Percentiles rank a stretch among this genome's conserved stretches.
phyloP scores from a whole-genome alignment of 2,113 vertebrate genomes.

The Maccullochella peelii region DNA sequence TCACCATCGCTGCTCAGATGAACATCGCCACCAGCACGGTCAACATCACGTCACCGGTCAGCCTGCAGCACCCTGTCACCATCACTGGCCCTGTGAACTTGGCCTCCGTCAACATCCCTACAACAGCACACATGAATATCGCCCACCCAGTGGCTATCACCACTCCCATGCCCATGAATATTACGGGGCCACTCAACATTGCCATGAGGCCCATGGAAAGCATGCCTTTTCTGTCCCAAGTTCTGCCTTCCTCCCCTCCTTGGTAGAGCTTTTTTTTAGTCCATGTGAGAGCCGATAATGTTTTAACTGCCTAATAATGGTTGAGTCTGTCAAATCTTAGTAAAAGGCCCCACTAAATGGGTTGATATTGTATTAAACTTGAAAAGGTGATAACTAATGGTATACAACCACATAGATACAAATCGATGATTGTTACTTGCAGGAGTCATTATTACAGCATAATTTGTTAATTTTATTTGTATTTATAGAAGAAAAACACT shows the following conservation, averaged over 20 bases:
- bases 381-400: not conserved
- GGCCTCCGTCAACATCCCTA: slow-evolving; percentile 92
- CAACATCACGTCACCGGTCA: slow-evolving; percentile 94
- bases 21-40: slow-evolving; percentile 96
- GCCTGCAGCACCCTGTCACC: slow-evolving; percentile 94
- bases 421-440: not conserved
- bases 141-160: slow-evolving; percentile 96
- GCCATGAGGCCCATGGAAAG: slow-evolving; percentile 97
- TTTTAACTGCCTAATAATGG: slow-evolving; percentile 59
- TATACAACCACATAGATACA: not conserved
- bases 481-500: slow-evolving; percentile 26
- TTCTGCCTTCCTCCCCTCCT: slow-evolving; percentile 95
- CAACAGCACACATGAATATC: slow-evolving; percentile 93
- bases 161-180: slow-evolving; percentile 95
- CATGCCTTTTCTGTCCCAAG: slow-evolving; percentile 98
- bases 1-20: slow-evolving; percentile 96
- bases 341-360: slow-evolving; percentile 1
- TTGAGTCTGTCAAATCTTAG: slow-evolving; percentile 11
- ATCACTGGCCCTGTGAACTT: slow-evolving; percentile 96
- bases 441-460: slow-evolving; percentile 14
- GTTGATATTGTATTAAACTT: slow-evolving; percentile 6
- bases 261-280: slow-evolving; percentile 85
- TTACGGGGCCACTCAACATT: slow-evolving; percentile 94
- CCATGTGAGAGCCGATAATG: slow-evolving; percentile 30
- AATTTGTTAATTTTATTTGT: slow-evolving; percentile 21